phyloP scores from a whole-genome alignment of 1,140 invertebrate genomes.

The Zaprionus davidi region DNA sequence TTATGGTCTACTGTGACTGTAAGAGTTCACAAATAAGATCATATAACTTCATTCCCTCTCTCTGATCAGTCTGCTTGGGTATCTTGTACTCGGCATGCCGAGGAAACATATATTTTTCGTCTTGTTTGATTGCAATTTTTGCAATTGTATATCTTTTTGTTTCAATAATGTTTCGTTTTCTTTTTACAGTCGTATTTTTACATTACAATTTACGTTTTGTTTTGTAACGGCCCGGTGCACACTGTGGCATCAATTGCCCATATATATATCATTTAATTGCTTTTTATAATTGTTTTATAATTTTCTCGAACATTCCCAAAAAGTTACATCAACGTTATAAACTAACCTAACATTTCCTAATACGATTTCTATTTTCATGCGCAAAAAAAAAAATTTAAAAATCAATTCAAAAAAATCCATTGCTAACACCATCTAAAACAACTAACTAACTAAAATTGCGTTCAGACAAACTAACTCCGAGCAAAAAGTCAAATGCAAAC shows the following conservation, averaged over 20 bases:
- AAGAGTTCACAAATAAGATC: too few relatives aligned
- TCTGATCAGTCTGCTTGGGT: slow-evolving; percentile 14
- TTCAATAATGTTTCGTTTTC: slow-evolving; percentile 66
- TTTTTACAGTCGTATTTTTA: slow-evolving; percentile 67
- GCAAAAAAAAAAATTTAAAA: slow-evolving; percentile 26
- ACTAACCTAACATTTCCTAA: slow-evolving; percentile 52
- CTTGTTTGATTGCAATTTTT: slow-evolving; percentile 26
- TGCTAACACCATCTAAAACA: slow-evolving; percentile 34
- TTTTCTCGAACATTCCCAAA: slow-evolving; percentile 9
- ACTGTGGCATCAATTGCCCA: slow-evolving; percentile 38
- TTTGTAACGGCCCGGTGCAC: slow-evolving; percentile 56
- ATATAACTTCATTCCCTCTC: too few relatives aligned
- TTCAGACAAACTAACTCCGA: slow-evolving; percentile 71
- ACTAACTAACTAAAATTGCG: slow-evolving; percentile 48
- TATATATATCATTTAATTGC: slow-evolving; percentile 18
- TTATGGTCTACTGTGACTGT: too few relatives aligned
- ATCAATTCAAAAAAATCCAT: slow-evolving; percentile 14
- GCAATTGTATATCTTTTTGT: slow-evolving; percentile 17
- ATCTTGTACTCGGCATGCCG: slow-evolving; percentile 13
- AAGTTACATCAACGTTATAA: slow-evolving; percentile 7
- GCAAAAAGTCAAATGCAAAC: slow-evolving; percentile 62
- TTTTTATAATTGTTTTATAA: slow-evolving; percentile 20
- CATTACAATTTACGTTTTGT: slow-evolving; percentile 53
- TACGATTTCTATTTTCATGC: slow-evolving; percentile 59
- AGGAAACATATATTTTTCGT: not conserved